Evolutionary conservation across 2,888 invertebrate genomes (phyloP).

Genomic region (Byasa hedistus): DNA sequence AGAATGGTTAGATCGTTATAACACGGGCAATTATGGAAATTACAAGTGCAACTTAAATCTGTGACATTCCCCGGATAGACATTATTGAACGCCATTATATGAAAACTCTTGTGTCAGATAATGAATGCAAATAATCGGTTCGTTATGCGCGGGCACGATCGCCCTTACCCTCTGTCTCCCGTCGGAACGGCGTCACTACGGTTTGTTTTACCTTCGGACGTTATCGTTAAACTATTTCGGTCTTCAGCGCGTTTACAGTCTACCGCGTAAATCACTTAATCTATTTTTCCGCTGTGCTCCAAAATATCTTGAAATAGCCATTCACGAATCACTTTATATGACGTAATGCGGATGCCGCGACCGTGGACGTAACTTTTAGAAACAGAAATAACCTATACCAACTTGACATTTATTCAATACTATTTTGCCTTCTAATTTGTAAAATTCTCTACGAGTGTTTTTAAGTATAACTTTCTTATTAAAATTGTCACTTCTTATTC

Average conservation of each 20-base stretch:
- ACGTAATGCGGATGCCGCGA: conserved; percentile 45
- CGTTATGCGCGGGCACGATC: conserved; percentile 44
- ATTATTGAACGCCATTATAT: conserved; percentile 27
- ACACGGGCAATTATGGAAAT: not conserved
- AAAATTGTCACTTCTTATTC: too few relatives aligned
- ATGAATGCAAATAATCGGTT: conserved; percentile 41
- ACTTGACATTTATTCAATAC: conserved; percentile 33
- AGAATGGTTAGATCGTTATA: too few relatives aligned
- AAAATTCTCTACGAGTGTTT: too few relatives aligned
- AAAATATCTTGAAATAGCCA: conserved; percentile 63
- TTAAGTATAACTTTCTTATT: too few relatives aligned
- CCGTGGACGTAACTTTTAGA: conserved; percentile 28
- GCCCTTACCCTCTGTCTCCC: conserved; percentile 29
- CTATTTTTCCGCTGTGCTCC: conserved; percentile 61
- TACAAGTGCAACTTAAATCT: conserved; percentile 1
- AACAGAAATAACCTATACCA: conserved; percentile 30
- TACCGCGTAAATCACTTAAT: conserved; percentile 59
- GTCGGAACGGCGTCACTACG: conserved; percentile 29
- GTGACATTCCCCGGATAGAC: conserved; percentile 13
- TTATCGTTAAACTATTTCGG: conserved; percentile 70
- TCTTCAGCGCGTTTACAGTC: conserved; percentile 40
- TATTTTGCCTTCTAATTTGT: conserved; percentile 29
- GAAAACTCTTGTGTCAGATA: conserved; percentile 35
- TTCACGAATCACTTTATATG: conserved; percentile 54
- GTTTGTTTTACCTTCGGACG: conserved; percentile 49